Conservation (phyloP, 2,888 invertebrate species). For the Clusia tigrina region DNA sequence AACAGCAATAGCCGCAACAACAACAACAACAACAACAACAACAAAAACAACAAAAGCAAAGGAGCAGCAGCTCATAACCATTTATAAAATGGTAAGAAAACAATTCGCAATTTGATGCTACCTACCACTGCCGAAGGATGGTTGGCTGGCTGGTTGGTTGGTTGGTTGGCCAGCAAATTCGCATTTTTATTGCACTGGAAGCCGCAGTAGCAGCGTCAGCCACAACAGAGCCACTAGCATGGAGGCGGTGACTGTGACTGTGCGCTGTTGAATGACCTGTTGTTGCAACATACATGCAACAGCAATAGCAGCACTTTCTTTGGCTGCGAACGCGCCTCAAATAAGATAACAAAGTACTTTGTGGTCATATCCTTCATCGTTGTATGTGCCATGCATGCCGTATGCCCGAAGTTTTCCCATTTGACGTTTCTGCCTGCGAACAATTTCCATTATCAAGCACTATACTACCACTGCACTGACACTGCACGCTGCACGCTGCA, state of each 20-base stretch:
- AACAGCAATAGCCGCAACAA: not conserved
- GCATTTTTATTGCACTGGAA: not conserved
- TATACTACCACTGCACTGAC: no score
- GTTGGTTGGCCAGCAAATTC: conserved; percentile 44
- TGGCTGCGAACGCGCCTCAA: not conserved
- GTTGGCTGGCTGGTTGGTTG: conserved; percentile 44
- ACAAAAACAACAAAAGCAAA: no score
- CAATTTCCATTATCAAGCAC: conserved; percentile 3
- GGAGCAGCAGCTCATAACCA: conserved; percentile 2
- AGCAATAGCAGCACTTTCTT: not conserved
- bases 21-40: no score
- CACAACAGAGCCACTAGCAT: conserved; percentile 23
- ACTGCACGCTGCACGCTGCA: no score
- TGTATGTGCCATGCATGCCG: not conserved
- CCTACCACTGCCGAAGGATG: conserved; percentile 23
- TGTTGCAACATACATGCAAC: conserved; percentile 30
- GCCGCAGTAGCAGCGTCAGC: conserved; percentile 5
- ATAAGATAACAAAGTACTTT: conserved; percentile 1
- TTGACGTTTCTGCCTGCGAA: not conserved
- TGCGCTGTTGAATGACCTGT: conserved; percentile 34
- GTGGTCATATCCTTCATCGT: not conserved
- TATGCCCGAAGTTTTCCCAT: not conserved
- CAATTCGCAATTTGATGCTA: conserved; percentile 48
- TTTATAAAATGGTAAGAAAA: conserved; percentile 29
- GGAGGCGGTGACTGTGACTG: conserved; percentile 24